These are phyloP conservation scores for Anguilla anguilla DNA, from an alignment of 2,797 vertebrate species.

Conservation along the genomic window DNA sequence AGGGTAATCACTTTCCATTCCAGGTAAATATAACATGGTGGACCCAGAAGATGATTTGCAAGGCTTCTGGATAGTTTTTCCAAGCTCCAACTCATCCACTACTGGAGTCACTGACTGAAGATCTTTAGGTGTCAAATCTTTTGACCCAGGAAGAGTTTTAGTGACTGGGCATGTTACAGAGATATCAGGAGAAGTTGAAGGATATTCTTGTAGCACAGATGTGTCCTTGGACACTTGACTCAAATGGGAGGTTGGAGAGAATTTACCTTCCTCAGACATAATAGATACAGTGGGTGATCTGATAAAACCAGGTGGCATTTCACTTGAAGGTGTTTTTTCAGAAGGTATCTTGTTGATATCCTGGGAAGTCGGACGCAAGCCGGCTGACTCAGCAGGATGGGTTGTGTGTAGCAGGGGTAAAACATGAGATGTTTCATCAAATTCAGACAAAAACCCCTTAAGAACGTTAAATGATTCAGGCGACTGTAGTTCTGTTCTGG, in stretches of 20 bases:
- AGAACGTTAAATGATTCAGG: background rate
- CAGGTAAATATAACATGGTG: background rate
- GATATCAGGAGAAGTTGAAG: constrained; percentile 56
- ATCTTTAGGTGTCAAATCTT: background rate
- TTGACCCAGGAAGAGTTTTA: background rate
- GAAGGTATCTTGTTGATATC: background rate
- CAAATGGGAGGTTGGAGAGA: background rate
- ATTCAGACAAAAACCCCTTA: background rate
- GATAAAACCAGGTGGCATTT: constrained; percentile 26
- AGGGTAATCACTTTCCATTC: constrained; percentile 6
- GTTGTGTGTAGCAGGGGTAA: background rate
- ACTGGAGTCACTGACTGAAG: background rate
- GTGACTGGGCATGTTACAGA: background rate
- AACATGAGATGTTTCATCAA: constrained; percentile 1
- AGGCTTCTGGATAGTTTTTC: background rate
- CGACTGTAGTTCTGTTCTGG: background rate
- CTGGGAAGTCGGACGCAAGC: background rate
- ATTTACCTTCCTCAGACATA: constrained; percentile 31
- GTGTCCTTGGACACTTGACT: constrained; percentile 22
- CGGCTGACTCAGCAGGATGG: background rate
- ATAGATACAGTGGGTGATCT: constrained; percentile 44
- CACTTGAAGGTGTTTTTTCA: constrained; percentile 40
- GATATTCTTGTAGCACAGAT: constrained; percentile 28
- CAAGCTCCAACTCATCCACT: background rate
- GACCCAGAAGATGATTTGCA: constrained; percentile 15